Evolutionary conservation across 2,888 invertebrate genomes (phyloP), one percentile per base, ranked within the genome.

Genomic region (Cataglyphis rosenhaueri): DNA sequence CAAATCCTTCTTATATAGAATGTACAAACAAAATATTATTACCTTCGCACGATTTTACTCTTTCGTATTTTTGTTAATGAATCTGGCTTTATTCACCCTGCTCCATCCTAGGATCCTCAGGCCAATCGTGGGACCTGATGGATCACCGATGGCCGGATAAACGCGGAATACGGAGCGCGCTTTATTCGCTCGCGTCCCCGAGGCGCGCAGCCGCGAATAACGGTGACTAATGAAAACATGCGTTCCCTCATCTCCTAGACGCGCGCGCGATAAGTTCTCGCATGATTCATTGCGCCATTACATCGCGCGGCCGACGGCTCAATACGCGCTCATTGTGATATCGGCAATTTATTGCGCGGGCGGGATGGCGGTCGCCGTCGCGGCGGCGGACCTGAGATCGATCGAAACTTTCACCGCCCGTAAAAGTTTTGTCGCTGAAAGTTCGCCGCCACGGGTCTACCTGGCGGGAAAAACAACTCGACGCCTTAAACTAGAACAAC

Each of bases 211-310:
- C 86, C 82, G 81, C 88, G 59, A 89, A 87, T 87, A 89, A 89
- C 89, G 86, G 86, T 89, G 89, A 89, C 89, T 89, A 89, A 89
- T 89, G 89, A 89, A 89, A 89, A 89, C 89, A 88, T 76, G 87
- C 87, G 78, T 89, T 86, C 85, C 82, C 88, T 88, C 87, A 74
- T 89, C 88, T 89, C 88, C 74, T 87, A 89, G 89, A 87, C 88
- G 85, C 76, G 83, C 59, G 59, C 82, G 68, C 87, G 88, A 89
- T 89, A 89, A 88, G 85, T 89, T 89, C 88, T 84, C 84, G 87
- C 85, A 84, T 86, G 89, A 89, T 89, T 89, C 89, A 89, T 89
- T 86, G 89, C 88, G 83, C 87, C 87, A 88, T 89, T 89, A 86
- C 86, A 87, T 83, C 41, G 86, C 71, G 79, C 79, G 85, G 76